Evolutionary conservation across 2,113 vertebrate genomes (phyloP), one percentile per base, ranked within the genome.

Genomic region (Phyllostomus discolor): DNA sequence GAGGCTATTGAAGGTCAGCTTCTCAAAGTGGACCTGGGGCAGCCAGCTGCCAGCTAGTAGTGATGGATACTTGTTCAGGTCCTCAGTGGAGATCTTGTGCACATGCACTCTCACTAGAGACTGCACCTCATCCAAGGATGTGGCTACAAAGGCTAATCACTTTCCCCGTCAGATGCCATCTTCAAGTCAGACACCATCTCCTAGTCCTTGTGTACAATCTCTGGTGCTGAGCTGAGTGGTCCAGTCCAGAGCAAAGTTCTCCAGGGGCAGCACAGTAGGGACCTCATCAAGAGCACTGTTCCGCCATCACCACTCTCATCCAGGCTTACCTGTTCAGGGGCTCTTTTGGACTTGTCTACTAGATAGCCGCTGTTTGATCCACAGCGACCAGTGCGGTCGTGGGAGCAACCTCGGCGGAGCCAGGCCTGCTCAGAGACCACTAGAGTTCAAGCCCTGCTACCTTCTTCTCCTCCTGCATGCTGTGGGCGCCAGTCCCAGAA

Each of bases 91-190:
- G 94, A 99, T 99, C 98, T 99, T 99, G 95, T 99, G 98, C 98
- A 99, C 98, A 83, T 99, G 97, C 54, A 99, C 99, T 78, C 98
- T 98, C 76, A 99, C 99, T 38, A 99, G 99, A 76, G 99, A 99
- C 95, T 99, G 99, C 84, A 99, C 99, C 41, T 99, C 99, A n/a
- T 99, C 99, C 0, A 99, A 99, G 50, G 99, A 99, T 4, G 98
- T 99, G 91, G 98, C 98, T 15, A 99, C 99, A 12, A 99, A 12
- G 98, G 98, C 67, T 98, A 98, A 96, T 99, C 99, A 57, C 99
- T 99, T 97, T 99, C 99, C 91, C 99, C 99, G 31, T 99, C 99
- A 1, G 99, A 99, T 69, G 99, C 99, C 98, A 99, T 99, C 54
- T 57, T 57, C 54, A 57, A 57, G 54, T 57, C 54, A 57, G 54